phyloP scores from a whole-genome alignment of 2,113 vertebrate genomes.

The Zeus faber region DNA sequence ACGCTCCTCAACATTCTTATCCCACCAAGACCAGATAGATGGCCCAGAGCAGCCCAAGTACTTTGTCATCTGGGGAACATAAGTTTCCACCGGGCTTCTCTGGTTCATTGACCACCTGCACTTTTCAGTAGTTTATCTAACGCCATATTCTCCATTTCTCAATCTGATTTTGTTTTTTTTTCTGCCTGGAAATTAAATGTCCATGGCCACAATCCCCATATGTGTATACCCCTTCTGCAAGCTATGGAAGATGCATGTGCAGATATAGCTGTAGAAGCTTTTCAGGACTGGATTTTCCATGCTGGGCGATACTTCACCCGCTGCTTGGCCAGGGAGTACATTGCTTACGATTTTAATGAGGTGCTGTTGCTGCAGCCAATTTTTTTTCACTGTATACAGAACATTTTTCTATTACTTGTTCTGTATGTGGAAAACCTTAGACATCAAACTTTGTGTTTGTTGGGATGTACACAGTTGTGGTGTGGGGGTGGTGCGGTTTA shows the following conservation, averaged over 20 bases:
- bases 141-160: not conserved
- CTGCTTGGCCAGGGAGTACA: conserved; percentile 4
- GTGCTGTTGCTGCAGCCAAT: not conserved
- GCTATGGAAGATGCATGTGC: too few species aligned
- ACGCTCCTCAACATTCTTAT: too few species aligned
- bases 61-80: not conserved
- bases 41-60: too few species aligned
- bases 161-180: too few species aligned
- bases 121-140: not conserved
- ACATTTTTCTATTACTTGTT: too few species aligned
- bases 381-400: not conserved
- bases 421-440: too few species aligned
- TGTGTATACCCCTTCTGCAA: conserved; percentile 1
- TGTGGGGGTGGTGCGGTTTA: too few species aligned
- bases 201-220: not conserved
- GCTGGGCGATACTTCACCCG: not conserved
- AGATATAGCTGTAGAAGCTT: not conserved
- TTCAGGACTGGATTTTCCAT: too few species aligned
- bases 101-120: not conserved
- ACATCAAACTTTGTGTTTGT: too few species aligned
- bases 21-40: too few species aligned
- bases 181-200: not conserved
- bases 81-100: conserved; percentile 1
- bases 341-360: not conserved
- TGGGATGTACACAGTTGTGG: too few species aligned